These are phyloP conservation scores for Rhegmatorhina hoffmannsi DNA, from an alignment of 2,113 vertebrate species.

Conservation along the genomic window DNA sequence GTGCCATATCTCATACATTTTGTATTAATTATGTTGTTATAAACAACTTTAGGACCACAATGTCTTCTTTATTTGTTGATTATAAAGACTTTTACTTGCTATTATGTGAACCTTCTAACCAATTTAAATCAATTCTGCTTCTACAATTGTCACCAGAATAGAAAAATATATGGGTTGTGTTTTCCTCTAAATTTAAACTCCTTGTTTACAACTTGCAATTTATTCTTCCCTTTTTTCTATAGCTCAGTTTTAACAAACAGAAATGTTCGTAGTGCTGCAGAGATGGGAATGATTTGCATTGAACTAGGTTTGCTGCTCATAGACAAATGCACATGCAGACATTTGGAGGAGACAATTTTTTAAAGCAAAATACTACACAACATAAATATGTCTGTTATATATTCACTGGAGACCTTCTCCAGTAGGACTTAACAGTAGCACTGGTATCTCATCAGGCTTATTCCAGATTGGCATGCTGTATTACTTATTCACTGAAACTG, in stretches of 20 bases:
- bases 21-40: background rate
- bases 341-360: background rate
- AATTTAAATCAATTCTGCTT: background rate
- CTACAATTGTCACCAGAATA: background rate
- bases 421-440: background rate
- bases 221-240: background rate
- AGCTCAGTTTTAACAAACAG: background rate
- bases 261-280: background rate
- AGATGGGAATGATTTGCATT: background rate
- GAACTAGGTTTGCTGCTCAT: background rate
- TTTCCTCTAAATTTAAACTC: background rate
- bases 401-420: background rate
- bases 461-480: background rate
- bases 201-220: background rate
- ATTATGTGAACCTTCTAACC: background rate
- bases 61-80: background rate
- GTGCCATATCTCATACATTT: background rate
- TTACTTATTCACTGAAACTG: background rate
- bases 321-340: background rate
- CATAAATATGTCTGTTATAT: background rate
- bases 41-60: background rate
- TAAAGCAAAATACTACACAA: background rate
- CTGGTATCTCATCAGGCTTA: background rate
- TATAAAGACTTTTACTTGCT: background rate
- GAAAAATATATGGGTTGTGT: background rate